Base-by-base conservation (phyloP, 2,797 vertebrate genomes). In the Cichlasoma orientale region DNA sequence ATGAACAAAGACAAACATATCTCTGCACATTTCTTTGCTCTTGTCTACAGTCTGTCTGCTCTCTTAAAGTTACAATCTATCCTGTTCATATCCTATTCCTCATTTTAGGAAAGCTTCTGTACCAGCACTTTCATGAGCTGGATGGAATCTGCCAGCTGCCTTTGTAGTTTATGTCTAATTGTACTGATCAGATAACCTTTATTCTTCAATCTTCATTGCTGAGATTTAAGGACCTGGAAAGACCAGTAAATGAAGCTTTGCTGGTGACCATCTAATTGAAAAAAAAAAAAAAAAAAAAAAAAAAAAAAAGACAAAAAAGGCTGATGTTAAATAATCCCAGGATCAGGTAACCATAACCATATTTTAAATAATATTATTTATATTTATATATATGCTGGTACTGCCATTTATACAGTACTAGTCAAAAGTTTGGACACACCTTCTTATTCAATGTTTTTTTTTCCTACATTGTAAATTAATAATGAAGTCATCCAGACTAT, bases 1-100 rank as follows among this genome's bases (percentile, higher is more conserved):
- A 61, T 2, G 72, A 75, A 82, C 9, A 69, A 75, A 71, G 77
- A 56, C 89, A 83, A 76, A 82, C 53, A 56, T 25, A 79, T 74
- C 61, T 84, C 33, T 74, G 75, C 79, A 8, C 27, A 57, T 31
- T 16, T 57, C 56, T 9, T 78, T 80, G 70, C 25, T 69, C 56
- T 50, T 6, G 2, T 79, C 79, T 75, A n/a, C 68, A 18, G 54
- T 55, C 59, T 29, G 69, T 71, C 25, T 75, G 36, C 52, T 47
- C 38, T 27, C 71, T 75, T 71, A 27, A 70, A 31, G 56, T 76
- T 54, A 72, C 72, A 76, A 21, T 9, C 50, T 41, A 63, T 11
- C 9, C 4, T 38, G 38, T 6, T 74, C 36, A 16, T 21, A 73
- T 10, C 68, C 53, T n/a, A n/a, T 21, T 7, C 16, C 44, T 13